These are phyloP conservation scores for Thereva nobilitata DNA, from an alignment of 2,888 invertebrate genomes.

Conservation along the genomic window DNA sequence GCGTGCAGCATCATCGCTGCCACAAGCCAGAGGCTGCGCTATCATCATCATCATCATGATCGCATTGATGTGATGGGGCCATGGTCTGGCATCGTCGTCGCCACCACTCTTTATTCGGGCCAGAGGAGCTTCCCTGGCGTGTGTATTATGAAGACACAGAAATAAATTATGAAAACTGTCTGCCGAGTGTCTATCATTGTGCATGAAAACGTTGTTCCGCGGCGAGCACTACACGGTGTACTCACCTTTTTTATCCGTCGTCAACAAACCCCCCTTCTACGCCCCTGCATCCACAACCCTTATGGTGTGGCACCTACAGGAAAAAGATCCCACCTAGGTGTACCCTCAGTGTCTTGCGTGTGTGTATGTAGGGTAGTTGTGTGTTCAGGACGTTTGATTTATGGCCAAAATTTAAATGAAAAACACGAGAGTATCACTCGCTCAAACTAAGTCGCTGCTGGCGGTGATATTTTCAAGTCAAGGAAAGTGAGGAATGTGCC, in stretches of 20 bases:
- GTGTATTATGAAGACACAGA: constrained; percentile 22
- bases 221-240: background rate
- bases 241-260: background rate
- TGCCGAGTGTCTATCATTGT: constrained; percentile 29
- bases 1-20: no score
- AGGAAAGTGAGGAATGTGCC: constrained; percentile 4
- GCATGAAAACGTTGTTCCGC: constrained; percentile 17
- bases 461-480: constrained; percentile 21
- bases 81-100: background rate
- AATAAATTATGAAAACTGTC: constrained; percentile 33
- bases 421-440: constrained; percentile 26
- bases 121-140: background rate
- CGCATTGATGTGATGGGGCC: background rate
- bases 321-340: no score
- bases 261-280: constrained; percentile 1
- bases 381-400: constrained; percentile 31
- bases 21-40: no score
- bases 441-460: constrained; percentile 14
- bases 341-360: background rate
- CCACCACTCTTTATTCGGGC: background rate
- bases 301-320: no score
- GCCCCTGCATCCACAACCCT: background rate
- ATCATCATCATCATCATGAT: no score
- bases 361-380: constrained; percentile 5
- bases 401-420: constrained; percentile 29